A percentile compares a stretch with the other conserved stretches of the same genome.
Conservation (phyloP, 1,140 invertebrate species). For the Dermatophagoides farinae region DNA sequence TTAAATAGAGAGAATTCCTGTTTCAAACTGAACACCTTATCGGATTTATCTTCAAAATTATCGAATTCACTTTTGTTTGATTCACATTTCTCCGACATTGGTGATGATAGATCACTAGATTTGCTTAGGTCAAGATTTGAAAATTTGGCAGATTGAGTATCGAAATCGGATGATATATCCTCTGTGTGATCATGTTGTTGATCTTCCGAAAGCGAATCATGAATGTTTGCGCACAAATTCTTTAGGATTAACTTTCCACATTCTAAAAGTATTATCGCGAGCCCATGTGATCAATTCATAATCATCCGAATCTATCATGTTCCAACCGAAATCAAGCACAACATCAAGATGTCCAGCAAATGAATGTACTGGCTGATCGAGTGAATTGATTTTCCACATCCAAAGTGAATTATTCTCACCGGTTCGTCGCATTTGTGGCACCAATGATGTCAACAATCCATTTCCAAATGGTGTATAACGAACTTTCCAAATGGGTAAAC, state of each 20-base stretch:
- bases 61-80: constrained; percentile 6
- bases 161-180: neutral
- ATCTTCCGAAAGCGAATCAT: too few species aligned
- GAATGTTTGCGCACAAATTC: too few species aligned
- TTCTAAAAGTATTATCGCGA: constrained; percentile 68
- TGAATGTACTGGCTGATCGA: constrained; percentile 48
- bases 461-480: constrained; percentile 70
- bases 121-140: neutral
- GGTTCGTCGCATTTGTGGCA: constrained; percentile 45
- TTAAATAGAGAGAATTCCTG: constrained; percentile 68
- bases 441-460: constrained; percentile 68
- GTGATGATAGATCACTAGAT: neutral
- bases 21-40: constrained; percentile 34
- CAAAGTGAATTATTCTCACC: constrained; percentile 54
- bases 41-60: constrained; percentile 15
- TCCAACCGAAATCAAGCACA: constrained; percentile 83
- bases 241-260: constrained; percentile 57
- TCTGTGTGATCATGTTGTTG: too few species aligned
- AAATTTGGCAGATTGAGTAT: neutral
- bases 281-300: constrained; percentile 88
- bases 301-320: constrained; percentile 37
- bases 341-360: constrained; percentile 82
- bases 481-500: constrained; percentile 77
- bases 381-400: constrained; percentile 53
- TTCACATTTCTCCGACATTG: constrained; percentile 2